phyloP scores from a whole-genome alignment of 2,797 vertebrate species.

The Sebastes taczanowskii region DNA sequence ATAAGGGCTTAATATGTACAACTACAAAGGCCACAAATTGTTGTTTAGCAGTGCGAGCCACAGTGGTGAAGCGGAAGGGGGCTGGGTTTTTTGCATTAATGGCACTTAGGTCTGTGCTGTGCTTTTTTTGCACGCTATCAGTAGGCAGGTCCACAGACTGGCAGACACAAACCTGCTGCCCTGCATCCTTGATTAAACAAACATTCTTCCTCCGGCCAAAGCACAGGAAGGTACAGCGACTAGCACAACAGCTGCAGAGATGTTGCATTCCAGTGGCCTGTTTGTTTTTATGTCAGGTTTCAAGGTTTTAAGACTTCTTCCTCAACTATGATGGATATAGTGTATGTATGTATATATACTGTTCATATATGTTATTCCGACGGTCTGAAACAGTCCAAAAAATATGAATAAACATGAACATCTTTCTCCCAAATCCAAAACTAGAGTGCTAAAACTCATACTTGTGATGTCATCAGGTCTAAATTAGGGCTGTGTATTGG shows the following conservation, averaged over 20 bases:
- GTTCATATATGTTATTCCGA: too few relatives aligned
- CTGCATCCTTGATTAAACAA: slow-evolving; percentile 65
- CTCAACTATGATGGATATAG: neutral
- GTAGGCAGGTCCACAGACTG: slow-evolving; percentile 45
- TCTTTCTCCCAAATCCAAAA: too few relatives aligned
- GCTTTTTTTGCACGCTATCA: slow-evolving; percentile 59
- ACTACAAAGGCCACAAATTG: slow-evolving; percentile 42
- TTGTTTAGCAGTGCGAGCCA: slow-evolving; percentile 23
- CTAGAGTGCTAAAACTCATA: too few relatives aligned
- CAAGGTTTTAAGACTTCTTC: neutral
- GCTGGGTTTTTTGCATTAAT: slow-evolving; percentile 17
- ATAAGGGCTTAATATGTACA: neutral
- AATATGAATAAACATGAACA: too few relatives aligned
- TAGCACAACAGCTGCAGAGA: slow-evolving; percentile 47
- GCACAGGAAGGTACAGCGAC: slow-evolving; percentile 43
- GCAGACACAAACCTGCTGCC: slow-evolving; percentile 55
- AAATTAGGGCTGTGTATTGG: too few relatives aligned
- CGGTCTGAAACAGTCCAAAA: too few relatives aligned
- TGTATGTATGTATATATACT: too few relatives aligned
- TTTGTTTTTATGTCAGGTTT: neutral
- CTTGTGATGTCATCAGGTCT: too few relatives aligned
- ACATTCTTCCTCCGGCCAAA: slow-evolving; percentile 59
- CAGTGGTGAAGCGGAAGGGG: neutral
- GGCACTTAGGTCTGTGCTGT: slow-evolving; percentile 10
- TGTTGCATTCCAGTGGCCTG: slow-evolving; percentile 24